Percentiles rank a stretch among this genome's conserved stretches.
Conservation (phyloP, 1,140 invertebrate genomes). For the Maniola jurtina region DNA sequence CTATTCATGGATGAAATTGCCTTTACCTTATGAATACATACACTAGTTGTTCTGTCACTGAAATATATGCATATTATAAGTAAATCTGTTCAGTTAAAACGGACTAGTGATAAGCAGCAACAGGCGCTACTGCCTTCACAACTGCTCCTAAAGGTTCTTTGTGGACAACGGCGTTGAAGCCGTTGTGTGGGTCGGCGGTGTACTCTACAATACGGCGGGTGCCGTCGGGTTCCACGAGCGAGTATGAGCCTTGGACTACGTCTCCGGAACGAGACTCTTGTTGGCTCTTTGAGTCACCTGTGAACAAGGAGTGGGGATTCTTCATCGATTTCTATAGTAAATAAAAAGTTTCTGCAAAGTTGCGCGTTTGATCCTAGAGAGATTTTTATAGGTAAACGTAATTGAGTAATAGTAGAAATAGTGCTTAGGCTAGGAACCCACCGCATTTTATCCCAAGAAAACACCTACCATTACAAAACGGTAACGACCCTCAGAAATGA, state of each 20-base stretch:
- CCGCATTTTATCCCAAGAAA: too few relatives aligned
- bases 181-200: constrained; percentile 78
- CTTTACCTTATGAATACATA: too few relatives aligned
- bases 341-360: too few relatives aligned
- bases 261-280: constrained; percentile 80
- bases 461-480: too few relatives aligned
- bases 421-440: too few relatives aligned
- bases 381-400: too few relatives aligned
- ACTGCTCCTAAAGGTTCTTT: constrained; percentile 59
- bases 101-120: constrained; percentile 18
- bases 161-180: constrained; percentile 78
- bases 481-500: too few relatives aligned
- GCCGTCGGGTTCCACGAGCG: constrained; percentile 83
- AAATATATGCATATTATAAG: background rate
- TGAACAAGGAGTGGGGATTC: background rate
- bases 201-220: constrained; percentile 83
- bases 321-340: too few relatives aligned
- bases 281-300: constrained; percentile 77
- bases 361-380: too few relatives aligned
- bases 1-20: too few relatives aligned
- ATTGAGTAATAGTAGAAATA: too few relatives aligned
- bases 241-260: constrained; percentile 83
- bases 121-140: constrained; percentile 53
- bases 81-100: background rate
- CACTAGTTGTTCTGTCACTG: background rate